Evolutionary conservation across 2,113 vertebrate species (phyloP), one percentile per base, ranked within the genome.

Genomic region (Phasianus colchicus): DNA sequence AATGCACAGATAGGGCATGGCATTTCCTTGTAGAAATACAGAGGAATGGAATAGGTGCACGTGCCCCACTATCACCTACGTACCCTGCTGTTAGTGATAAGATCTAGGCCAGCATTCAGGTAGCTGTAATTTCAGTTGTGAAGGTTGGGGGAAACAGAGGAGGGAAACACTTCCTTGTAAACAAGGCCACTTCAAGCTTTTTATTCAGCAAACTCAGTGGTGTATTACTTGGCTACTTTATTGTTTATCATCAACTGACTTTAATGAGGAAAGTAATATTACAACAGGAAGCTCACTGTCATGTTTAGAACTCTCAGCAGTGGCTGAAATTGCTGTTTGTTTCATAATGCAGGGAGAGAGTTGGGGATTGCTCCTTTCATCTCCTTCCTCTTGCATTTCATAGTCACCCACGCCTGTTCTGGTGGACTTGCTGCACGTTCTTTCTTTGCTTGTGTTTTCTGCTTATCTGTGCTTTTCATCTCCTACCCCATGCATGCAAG

Each of bases 61-160:
- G 40, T n/a, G 47, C 4, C 15, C 40, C n/a, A 11, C n/a, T 29
- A 1, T 24, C 66, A 16, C 0, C 1, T 7, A 11, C 25, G 15
- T 66, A 25, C 21, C 57, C 50, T 84, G 60, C 67, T 79, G 58
- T 61, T 65, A 30, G 36, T 55, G 50, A 38, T 32, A 38, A 36
- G 42, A 25, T 43, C 12, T n/a, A 27, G 85, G 58, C 6, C 30
- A 21, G 42, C 18, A n/a, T 60, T 80, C 24, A 81, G 17, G 20
- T 25, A 60, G 42, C 40, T 77, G 27, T 22, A 74, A 72, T 8
- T 32, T 18, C 87, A 63, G 4, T 15, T 66, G 29, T 19, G 30
- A 36, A 30, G 6, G 6, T 36, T 69, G 21, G 60, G 11, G 14
- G 16, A 64, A 75, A 16, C 57, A 83, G 11, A 19, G 15, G n/a